Percentiles rank a stretch among this genome's conserved stretches.
Evolutionary conservation across 2,888 invertebrate species (phyloP).

Genomic region (Epistrophe eligans): DNA sequence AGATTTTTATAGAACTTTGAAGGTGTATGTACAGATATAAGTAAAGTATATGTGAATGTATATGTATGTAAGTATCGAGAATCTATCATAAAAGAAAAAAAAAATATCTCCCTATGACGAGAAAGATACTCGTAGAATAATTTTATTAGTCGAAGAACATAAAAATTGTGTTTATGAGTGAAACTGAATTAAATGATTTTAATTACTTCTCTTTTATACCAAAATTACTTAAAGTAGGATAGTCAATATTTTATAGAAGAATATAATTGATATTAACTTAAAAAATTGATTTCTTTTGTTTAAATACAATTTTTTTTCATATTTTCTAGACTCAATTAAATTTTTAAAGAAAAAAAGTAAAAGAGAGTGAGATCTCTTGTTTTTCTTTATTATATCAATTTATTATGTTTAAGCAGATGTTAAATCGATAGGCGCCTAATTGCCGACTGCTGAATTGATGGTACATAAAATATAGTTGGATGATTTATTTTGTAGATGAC

Average conservation of each 20-base stretch:
- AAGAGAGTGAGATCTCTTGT: neutral
- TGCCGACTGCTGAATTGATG: neutral
- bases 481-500: neutral
- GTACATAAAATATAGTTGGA: neutral
- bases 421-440: neutral
- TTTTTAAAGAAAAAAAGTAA: neutral
- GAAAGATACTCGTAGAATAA: constrained; percentile 2
- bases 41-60: neutral
- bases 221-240: neutral
- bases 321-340: neutral
- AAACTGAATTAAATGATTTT: constrained; percentile 60
- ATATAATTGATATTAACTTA: neutral
- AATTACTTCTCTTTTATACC: constrained; percentile 45
- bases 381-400: neutral
- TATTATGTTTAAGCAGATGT: neutral
- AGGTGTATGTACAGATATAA: constrained; percentile 27
- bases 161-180: constrained; percentile 61
- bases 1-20: constrained; percentile 49
- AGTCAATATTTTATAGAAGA: neutral
- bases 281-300: neutral
- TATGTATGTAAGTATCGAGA: neutral
- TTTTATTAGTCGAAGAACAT: constrained; percentile 58
- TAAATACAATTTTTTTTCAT: neutral
- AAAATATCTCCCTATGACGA: neutral
- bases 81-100: neutral